Percentiles rank a stretch among this genome's conserved stretches.
These are phyloP conservation scores for Melanotaenia pygmaea DNA, from an alignment of 2,797 vertebrate species.

Conservation along the genomic window DNA sequence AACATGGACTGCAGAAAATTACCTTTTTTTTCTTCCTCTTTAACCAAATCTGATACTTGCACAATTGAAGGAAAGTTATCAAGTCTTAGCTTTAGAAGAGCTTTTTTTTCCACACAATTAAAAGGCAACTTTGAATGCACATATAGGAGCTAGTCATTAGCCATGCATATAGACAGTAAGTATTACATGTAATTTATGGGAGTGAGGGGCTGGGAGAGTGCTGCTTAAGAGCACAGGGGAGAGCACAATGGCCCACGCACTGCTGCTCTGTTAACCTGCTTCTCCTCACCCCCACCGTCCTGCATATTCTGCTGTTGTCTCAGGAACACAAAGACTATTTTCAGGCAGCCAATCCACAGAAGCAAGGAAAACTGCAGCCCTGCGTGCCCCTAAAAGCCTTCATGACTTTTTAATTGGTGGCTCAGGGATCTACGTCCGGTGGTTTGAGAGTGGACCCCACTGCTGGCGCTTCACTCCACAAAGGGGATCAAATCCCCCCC, in stretches of 20 bases:
- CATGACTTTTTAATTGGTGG: constrained; percentile 87
- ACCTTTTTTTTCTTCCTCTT: constrained; percentile 11
- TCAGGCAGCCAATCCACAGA: constrained; percentile 78
- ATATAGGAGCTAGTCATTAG: constrained; percentile 52
- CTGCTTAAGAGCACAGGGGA: constrained; percentile 75
- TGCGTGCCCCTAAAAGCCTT: constrained; percentile 83
- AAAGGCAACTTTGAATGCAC: constrained; percentile 47
- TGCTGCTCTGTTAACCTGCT: constrained; percentile 68
- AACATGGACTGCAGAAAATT: not conserved
- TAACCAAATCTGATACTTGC: not conserved
- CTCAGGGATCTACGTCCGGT: constrained; percentile 75
- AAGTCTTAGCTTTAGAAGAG: constrained; percentile 43
- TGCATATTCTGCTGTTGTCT: constrained; percentile 76
- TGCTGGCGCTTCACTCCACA: constrained; percentile 52
- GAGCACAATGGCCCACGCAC: constrained; percentile 65
- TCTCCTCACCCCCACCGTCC: constrained; percentile 47
- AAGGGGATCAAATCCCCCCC: constrained; percentile 73
- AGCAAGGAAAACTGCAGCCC: constrained; percentile 65
- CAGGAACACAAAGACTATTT: constrained; percentile 87
- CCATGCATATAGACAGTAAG: constrained; percentile 57
- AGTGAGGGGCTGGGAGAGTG: constrained; percentile 60
- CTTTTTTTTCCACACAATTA: constrained; percentile 26
- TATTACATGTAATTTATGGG: constrained; percentile 74
- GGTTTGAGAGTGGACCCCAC: constrained; percentile 76
- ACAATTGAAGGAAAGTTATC: constrained; percentile 23